phyloP scores from a whole-genome alignment of 2,797 vertebrate species.

The Fundulus diaphanus region DNA sequence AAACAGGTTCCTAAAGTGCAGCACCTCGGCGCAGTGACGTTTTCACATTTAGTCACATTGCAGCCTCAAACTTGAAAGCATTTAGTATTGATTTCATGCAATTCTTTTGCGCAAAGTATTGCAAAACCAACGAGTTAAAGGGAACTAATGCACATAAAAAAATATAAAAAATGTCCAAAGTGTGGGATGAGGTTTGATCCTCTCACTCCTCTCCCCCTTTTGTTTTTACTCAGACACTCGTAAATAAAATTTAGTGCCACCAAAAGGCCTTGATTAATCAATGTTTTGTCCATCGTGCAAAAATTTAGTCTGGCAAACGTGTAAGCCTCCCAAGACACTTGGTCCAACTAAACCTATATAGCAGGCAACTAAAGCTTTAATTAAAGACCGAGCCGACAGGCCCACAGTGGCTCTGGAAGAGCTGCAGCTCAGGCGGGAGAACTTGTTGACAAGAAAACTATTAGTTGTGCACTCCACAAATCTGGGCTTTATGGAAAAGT shows the following conservation, averaged over 20 bases:
- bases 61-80: not conserved
- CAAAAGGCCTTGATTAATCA: not conserved
- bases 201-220: no score
- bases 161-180: not conserved
- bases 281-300: not conserved
- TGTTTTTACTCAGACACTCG: not conserved
- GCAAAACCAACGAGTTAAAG: not conserved
- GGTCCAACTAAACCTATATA: not conserved
- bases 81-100: not conserved
- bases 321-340: not conserved
- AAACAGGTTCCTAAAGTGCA: not conserved
- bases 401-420: no score
- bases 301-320: not conserved
- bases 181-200: no score
- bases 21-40: not conserved
- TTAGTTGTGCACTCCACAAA: no score
- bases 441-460: no score
- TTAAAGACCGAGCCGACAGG: no score
- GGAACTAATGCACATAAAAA: not conserved
- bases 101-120: not conserved
- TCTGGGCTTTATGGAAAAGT: no score
- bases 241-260: no score
- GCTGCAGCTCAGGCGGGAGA: no score
- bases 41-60: not conserved
- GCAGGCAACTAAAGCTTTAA: not conserved